Conservation (phyloP, 2,797 vertebrate species). For the Epinephelus awoara region DNA sequence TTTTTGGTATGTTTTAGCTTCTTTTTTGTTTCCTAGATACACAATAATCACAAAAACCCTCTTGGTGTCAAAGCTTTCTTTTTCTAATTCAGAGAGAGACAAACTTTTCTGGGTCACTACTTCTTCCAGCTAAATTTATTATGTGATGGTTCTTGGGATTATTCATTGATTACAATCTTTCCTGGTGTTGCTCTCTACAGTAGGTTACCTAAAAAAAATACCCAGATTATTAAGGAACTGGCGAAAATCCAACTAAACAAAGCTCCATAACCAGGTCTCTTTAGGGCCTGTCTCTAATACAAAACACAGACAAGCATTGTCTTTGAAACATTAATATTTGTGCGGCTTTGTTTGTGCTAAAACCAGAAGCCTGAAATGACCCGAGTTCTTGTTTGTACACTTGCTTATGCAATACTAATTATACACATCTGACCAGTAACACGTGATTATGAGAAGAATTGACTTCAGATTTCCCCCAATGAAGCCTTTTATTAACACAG, state of each 20-base stretch:
- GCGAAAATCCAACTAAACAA: conserved; percentile 6
- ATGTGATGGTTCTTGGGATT: background rate
- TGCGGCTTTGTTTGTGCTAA: conserved; percentile 2
- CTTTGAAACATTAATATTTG: conserved; percentile 27
- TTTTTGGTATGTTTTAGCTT: conserved; percentile 7
- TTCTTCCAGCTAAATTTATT: background rate
- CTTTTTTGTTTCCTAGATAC: background rate
- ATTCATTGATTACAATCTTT: background rate
- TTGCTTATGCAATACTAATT: conserved; percentile 69
- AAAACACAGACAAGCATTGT: background rate
- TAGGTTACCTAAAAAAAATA: background rate
- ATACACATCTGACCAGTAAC: conserved; percentile 76
- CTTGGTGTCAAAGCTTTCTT: background rate
- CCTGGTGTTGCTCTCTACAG: background rate
- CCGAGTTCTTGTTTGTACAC: conserved; percentile 61
- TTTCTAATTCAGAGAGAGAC: background rate
- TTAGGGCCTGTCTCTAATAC: background rate
- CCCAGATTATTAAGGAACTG: background rate
- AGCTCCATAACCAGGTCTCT: background rate
- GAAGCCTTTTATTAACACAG: conserved; percentile 70
- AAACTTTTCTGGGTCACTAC: background rate
- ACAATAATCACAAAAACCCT: background rate
- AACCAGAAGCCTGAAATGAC: conserved; percentile 55
- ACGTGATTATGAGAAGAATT: conserved; percentile 69
- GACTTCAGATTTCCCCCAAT: conserved; percentile 61